Evolutionary conservation across 1,140 invertebrate species (phyloP).

Genomic region (Fopius arisanus): DNA sequence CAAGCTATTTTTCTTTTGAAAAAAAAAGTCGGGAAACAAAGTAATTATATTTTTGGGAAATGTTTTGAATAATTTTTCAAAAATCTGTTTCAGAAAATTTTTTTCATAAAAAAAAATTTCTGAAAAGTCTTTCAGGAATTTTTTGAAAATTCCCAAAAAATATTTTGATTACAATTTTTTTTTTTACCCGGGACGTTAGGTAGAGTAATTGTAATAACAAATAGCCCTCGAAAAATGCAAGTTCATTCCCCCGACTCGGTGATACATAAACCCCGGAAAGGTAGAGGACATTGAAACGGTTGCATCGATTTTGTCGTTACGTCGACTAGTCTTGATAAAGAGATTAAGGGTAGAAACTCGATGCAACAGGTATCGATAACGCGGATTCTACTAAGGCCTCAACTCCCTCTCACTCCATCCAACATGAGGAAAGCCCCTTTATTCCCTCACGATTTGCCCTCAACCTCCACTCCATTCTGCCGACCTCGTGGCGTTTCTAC

Average conservation of each 20-base stretch:
- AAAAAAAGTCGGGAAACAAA: too few relatives aligned
- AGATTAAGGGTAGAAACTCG: conserved; percentile 33
- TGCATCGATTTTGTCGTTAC: conserved; percentile 23
- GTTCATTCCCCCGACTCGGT: too few relatives aligned
- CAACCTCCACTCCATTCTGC: neutral
- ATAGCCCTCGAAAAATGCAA: neutral
- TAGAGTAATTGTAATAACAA: too few relatives aligned
- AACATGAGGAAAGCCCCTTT: neutral
- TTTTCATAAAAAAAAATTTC: too few relatives aligned
- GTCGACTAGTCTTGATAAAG: conserved; percentile 35
- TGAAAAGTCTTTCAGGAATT: too few relatives aligned
- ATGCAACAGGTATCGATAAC: conserved; percentile 41
- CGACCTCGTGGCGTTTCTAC: neutral
- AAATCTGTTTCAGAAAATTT: too few relatives aligned
- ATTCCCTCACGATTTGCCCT: conserved; percentile 8
- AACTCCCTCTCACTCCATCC: conserved; percentile 11
- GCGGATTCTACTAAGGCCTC: conserved; percentile 30
- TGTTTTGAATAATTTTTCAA: too few relatives aligned
- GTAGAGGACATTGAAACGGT: neutral
- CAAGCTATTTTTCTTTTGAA: too few relatives aligned
- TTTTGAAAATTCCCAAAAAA: too few relatives aligned
- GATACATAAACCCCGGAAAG: neutral
- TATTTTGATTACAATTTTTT: too few relatives aligned
- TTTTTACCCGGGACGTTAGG: too few relatives aligned
- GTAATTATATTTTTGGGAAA: too few relatives aligned